phyloP scores from a whole-genome alignment of 2,797 vertebrate genomes.

The Crax fasciolata region DNA sequence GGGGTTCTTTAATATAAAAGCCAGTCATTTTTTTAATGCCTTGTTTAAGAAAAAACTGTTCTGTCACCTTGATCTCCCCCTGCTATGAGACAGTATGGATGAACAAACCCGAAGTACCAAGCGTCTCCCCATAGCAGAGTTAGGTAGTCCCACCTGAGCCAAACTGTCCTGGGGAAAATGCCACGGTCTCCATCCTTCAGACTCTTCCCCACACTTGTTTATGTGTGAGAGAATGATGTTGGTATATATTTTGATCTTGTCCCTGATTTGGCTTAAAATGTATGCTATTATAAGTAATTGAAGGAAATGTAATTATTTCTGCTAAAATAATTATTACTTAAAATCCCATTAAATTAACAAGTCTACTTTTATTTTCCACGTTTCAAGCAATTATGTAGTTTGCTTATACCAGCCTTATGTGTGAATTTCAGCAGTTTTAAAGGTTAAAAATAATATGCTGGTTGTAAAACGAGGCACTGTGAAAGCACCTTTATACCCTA shows the following conservation, averaged over 20 bases:
- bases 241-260: background rate
- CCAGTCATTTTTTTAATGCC: background rate
- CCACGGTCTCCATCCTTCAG: background rate
- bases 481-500: background rate
- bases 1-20: background rate
- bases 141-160: background rate
- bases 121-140: background rate
- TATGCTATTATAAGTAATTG: background rate
- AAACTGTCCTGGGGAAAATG: background rate
- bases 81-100: background rate
- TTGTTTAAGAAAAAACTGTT: background rate
- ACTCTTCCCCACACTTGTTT: background rate
- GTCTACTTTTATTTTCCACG: slow-evolving; percentile 38
- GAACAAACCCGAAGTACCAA: background rate
- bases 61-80: background rate
- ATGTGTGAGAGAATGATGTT: background rate
- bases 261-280: slow-evolving; percentile 8
- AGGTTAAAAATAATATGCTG: background rate
- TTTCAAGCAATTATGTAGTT: slow-evolving; percentile 50
- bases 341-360: slow-evolving; percentile 29
- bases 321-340: slow-evolving; percentile 44
- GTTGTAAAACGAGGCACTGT: background rate
- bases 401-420: background rate
- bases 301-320: slow-evolving; percentile 54
- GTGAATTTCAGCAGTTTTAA: background rate